Evolutionary conservation across 2,797 vertebrate species (phyloP).

Genomic region (Prionace glauca): DNA sequence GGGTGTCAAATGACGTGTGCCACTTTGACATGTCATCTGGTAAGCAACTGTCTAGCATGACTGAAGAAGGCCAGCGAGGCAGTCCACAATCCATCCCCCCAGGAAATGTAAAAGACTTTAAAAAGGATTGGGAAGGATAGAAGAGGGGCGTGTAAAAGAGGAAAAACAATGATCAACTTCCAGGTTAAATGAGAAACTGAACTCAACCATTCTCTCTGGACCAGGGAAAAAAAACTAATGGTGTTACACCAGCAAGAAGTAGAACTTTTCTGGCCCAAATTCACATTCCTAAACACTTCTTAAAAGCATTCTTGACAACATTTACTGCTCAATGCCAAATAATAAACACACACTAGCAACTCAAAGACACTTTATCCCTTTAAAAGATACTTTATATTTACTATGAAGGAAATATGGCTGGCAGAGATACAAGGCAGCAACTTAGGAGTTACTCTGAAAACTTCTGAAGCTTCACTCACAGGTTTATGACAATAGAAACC

Average conservation of each 20-base stretch:
- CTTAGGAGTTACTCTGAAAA: constrained; percentile 11
- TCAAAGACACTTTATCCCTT: background rate
- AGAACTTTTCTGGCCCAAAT: background rate
- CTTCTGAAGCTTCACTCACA: constrained; percentile 27
- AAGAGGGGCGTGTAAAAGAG: background rate
- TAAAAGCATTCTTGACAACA: background rate
- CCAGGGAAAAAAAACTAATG: background rate
- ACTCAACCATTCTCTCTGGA: background rate
- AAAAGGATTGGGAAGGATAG: too few species aligned
- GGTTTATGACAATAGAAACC: constrained; percentile 14
- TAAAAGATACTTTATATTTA: constrained; percentile 5
- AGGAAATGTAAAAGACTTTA: background rate
- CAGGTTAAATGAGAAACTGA: too few species aligned
- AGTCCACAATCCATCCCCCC: background rate
- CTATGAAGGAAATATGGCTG: background rate
- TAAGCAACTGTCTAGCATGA: background rate
- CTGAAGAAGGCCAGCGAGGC: background rate
- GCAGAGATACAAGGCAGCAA: constrained; percentile 16
- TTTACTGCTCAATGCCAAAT: background rate
- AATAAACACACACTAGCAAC: background rate
- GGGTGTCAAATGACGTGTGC: background rate
- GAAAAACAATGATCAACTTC: background rate
- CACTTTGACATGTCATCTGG: background rate
- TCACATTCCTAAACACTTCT: background rate
- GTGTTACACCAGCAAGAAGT: background rate